These are phyloP conservation scores for Triops cancriformis DNA, from an alignment of 1,140 invertebrate species.

Conservation along the genomic window DNA sequence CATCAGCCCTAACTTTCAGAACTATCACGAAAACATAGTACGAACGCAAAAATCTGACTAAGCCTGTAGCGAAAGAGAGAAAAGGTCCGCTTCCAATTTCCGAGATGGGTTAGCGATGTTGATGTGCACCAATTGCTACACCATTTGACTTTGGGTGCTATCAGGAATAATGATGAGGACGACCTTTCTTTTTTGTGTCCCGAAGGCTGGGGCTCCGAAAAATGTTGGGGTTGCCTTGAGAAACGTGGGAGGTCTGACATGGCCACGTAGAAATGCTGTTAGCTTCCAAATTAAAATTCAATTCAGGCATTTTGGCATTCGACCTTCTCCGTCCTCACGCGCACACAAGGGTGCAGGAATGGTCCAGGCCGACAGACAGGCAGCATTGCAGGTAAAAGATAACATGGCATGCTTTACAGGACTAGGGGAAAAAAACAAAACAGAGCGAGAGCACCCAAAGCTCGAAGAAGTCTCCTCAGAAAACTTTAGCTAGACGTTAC, in stretches of 20 bases:
- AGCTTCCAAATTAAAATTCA: conserved; percentile 10
- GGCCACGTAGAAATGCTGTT: neutral
- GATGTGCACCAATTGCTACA: conserved; percentile 6
- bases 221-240: neutral
- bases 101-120: neutral
- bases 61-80: neutral
- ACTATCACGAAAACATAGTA: neutral
- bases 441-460: neutral
- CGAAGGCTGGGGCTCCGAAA: neutral
- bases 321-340: conserved; percentile 1
- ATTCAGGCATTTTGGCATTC: conserved; percentile 6
- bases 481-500: neutral
- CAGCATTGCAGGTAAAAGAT: neutral
- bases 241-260: neutral
- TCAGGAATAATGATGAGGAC: neutral
- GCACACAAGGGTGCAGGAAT: neutral
- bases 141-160: neutral
- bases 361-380: neutral
- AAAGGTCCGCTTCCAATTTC: neutral
- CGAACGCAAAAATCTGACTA: neutral
- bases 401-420: conserved; percentile 1
- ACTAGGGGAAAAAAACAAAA: neutral
- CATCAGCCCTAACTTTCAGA: too few relatives aligned
- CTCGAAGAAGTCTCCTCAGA: neutral
- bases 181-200: neutral